These are phyloP conservation scores for Branchipolynoe longqiensis DNA, from an alignment of 2,888 invertebrate species.

Conservation along the genomic window DNA sequence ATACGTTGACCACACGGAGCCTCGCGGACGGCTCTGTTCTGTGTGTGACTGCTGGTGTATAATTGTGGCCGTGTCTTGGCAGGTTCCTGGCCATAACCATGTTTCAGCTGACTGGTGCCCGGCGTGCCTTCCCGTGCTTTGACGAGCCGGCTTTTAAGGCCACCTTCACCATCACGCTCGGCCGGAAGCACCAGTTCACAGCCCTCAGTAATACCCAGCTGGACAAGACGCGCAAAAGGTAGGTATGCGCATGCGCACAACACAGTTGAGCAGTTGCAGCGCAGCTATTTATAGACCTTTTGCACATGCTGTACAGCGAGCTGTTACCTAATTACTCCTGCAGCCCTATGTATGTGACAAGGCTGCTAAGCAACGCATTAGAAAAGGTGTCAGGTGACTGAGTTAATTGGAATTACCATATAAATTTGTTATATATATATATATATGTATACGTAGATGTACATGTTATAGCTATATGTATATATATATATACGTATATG, in stretches of 20 bases:
- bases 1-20: no score
- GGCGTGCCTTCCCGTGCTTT: constrained; percentile 48
- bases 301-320: no score
- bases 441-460: no score
- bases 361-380: no score
- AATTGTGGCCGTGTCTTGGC: no score
- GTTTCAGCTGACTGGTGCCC: constrained; percentile 8
- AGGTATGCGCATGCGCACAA: not conserved
- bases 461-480: not conserved
- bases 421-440: not conserved
- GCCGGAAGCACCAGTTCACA: not conserved
- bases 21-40: no score
- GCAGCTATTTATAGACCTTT: no score
- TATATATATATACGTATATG: constrained; percentile 22
- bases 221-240: not conserved
- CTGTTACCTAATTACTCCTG: not conserved
- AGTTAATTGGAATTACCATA: not conserved
- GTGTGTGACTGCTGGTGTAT: no score
- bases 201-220: constrained; percentile 15
- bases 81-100: constrained; percentile 9
- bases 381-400: not conserved
- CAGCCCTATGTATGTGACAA: not conserved
- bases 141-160: constrained; percentile 50
- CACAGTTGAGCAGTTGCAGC: no score
- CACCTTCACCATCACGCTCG: constrained; percentile 32